phyloP scores from a whole-genome alignment of 2,113 vertebrate genomes.

The Lophotis ruficrista region DNA sequence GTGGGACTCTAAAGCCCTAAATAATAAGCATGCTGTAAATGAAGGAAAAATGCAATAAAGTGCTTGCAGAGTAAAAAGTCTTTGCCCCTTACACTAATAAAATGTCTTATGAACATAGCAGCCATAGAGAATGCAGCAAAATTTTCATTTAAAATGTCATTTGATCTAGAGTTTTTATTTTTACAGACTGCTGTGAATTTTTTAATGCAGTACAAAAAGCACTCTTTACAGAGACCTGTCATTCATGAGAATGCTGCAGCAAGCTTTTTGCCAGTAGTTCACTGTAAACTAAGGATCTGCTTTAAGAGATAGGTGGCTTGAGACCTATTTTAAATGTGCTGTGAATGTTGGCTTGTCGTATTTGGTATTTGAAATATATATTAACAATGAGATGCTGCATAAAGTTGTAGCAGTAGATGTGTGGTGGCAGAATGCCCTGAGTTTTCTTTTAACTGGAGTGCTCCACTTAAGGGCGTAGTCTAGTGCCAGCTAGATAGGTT shows the following conservation, averaged over 20 bases:
- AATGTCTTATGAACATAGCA: conserved; percentile 22
- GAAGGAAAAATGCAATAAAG: conserved; percentile 67
- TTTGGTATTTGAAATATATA: conserved; percentile 46
- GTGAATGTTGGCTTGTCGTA: conserved; percentile 22
- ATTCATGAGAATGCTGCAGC: conserved; percentile 12
- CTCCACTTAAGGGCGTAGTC: conserved; percentile 42
- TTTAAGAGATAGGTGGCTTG: conserved; percentile 20
- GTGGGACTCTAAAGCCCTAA: conserved; percentile 75
- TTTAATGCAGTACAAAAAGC: conserved; percentile 39
- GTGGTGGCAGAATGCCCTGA: conserved; percentile 42
- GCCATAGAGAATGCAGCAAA: conserved; percentile 16
- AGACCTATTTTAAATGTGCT: conserved; percentile 38
- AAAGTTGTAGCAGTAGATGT: conserved; percentile 46
- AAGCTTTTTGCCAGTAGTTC: conserved; percentile 16
- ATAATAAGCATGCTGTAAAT: conserved; percentile 49
- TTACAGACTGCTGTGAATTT: conserved; percentile 41
- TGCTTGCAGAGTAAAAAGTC: conserved; percentile 11
- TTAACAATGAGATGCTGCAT: conserved; percentile 36
- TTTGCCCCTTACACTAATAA: conserved; percentile 48
- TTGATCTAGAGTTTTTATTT: conserved; percentile 54
- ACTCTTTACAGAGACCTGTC: conserved; percentile 28
- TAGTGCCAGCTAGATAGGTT: conserved; percentile 73
- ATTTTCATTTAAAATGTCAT: conserved; percentile 54
- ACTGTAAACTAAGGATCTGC: not conserved
- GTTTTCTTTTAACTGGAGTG: conserved; percentile 56